phyloP scores from a whole-genome alignment of 2,113 vertebrate species.

The Macrotis lagotis region DNA sequence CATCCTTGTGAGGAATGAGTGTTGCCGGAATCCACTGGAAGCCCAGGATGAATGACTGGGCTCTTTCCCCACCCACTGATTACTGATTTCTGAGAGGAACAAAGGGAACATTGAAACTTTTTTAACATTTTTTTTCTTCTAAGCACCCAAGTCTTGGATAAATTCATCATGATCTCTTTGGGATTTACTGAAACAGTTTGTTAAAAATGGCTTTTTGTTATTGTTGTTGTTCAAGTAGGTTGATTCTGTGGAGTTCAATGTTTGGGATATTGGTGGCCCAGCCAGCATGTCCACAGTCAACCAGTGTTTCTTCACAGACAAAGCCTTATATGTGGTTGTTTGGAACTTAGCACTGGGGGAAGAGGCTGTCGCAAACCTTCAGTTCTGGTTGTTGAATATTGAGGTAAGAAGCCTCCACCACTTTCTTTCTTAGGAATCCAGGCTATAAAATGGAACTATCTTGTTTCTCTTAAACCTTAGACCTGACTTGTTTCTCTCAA shows the following conservation, averaged over 20 bases:
- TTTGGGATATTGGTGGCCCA: conserved; percentile 97
- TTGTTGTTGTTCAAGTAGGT: conserved; percentile 86
- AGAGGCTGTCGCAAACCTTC: conserved; percentile 95
- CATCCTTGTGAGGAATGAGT: conserved; percentile 66
- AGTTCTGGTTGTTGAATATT: conserved; percentile 98
- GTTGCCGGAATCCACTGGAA: conserved; percentile 67
- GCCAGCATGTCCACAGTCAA: conserved; percentile 97
- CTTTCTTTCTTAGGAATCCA: background rate
- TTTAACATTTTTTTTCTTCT: conserved; percentile 48
- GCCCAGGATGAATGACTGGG: conserved; percentile 65
- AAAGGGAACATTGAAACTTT: conserved; percentile 59
- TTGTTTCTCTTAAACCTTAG: accelerated
- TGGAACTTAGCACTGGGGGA: conserved; percentile 99
- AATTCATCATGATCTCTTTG: conserved; percentile 59
- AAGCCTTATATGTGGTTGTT: conserved; percentile 95
- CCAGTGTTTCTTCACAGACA: conserved; percentile 99
- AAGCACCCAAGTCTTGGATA: conserved; percentile 25
- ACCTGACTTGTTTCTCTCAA: background rate
- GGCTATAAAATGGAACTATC: background rate
- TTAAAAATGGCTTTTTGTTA: conserved; percentile 72
- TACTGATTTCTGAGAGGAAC: conserved; percentile 67
- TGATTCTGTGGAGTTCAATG: conserved; percentile 92
- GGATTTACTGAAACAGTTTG: conserved; percentile 60
- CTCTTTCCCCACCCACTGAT: conserved; percentile 65
- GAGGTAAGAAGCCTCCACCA: conserved; percentile 87